phyloP scores from a whole-genome alignment of 1,140 invertebrate genomes.

The Heliconius congener region DNA sequence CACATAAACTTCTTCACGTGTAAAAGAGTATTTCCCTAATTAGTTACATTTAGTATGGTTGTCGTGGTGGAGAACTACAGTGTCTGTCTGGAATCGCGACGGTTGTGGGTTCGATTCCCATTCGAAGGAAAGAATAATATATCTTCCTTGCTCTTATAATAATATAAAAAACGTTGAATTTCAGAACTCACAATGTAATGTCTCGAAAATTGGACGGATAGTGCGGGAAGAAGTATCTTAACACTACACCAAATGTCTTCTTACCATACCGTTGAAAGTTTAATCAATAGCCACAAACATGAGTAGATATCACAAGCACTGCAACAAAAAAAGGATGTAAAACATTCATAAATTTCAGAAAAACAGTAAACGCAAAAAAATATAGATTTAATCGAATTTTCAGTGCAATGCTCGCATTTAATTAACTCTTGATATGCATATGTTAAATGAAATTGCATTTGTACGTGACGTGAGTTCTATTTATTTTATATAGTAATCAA shows the following conservation, averaged over 20 bases:
- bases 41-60: too few relatives aligned
- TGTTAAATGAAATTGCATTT: not conserved
- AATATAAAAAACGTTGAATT: not conserved
- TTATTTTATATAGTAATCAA: not conserved
- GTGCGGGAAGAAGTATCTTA: not conserved
- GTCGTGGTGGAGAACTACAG: too few relatives aligned
- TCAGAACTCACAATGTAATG: not conserved
- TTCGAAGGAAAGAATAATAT: not conserved
- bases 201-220: not conserved
- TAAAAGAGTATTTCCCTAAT: too few relatives aligned
- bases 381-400: not conserved
- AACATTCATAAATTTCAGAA: not conserved
- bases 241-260: not conserved
- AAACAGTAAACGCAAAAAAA: not conserved
- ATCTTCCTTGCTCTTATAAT: not conserved
- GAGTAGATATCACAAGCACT: too few relatives aligned
- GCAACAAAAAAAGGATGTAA: not conserved
- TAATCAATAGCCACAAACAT: too few relatives aligned
- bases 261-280: too few relatives aligned
- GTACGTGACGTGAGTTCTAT: not conserved
- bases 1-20: too few relatives aligned
- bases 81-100: too few relatives aligned
- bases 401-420: not conserved
- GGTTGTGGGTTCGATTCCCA: not conserved
- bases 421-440: slow-evolving; percentile 1